Base-by-base conservation (phyloP, 1,140 invertebrate species). In the Thaumatotibia leucotreta region DNA sequence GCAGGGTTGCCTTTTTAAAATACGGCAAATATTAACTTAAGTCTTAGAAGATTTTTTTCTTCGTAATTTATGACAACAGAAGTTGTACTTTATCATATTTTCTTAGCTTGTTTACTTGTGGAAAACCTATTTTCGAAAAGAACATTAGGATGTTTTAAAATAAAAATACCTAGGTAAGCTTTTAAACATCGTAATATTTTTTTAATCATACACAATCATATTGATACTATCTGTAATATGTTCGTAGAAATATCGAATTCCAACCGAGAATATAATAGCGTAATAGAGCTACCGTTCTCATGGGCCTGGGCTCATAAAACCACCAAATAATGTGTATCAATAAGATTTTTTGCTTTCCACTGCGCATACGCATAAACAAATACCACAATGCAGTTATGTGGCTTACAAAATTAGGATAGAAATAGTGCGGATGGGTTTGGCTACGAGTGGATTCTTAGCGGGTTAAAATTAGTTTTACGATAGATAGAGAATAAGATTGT, bases 1-100 rank as follows among this genome's bases (percentile, higher is more conserved):
- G 72, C 72, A 83, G 83, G 82, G 85, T 82, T 82, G 68, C 70
- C 45, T 70, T 78, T 72, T 31, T 27, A 58, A 58, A 54, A 58
- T 58, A 58, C 24, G 52, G 6, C n/a, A 29, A 58, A 27, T 58
- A 58, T 58, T 58, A 50, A 22, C 11, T 10, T 33, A 45, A 45
- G 39, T 45, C 39, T 45, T 9, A 17, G 39, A 45, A 45, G 39
- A 20, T 20, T 17, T 2, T n/a, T 20, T 45, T 4, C 8, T 45
- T 45, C 39, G 20, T 45, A 17, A 45, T 45, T 45, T 45, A 45
- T 45, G 39, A 45, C 39, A 8, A 14, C 39, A 20, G 39, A 45
- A 45, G 20, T 45, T 4, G 17, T 20, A 45, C 39, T 45, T 45
- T 45, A 45, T n/a, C n/a, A n/a, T 45, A 6, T 29, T 29, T 29